Conservation (phyloP, 2,113 vertebrate genomes). For the Etheostoma cragini region DNA sequence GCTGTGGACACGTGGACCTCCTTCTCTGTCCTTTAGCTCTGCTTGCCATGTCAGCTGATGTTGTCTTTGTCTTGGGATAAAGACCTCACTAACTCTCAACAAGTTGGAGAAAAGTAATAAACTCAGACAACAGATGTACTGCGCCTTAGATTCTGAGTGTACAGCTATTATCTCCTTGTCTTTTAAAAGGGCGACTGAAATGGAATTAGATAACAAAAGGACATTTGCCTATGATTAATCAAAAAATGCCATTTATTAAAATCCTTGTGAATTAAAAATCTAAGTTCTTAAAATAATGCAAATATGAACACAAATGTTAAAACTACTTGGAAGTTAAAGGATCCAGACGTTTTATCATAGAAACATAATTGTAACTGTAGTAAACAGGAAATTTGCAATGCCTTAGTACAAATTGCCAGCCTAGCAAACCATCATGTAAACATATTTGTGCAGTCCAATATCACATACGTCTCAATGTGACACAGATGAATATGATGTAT, state of each 20-base stretch:
- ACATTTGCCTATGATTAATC: not conserved
- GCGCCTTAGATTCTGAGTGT: slow-evolving; percentile 44
- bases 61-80: slow-evolving; percentile 74
- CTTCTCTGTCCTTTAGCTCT: slow-evolving; percentile 50
- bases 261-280: not conserved
- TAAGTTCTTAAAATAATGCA: not conserved
- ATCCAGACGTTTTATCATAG: not conserved
- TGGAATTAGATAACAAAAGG: not conserved
- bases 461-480: not conserved
- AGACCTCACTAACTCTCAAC: slow-evolving; percentile 69
- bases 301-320: not conserved
- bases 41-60: slow-evolving; percentile 75
- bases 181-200: not conserved
- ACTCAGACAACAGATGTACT: slow-evolving; percentile 70
- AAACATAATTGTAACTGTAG: not conserved
- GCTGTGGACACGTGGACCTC: slow-evolving; percentile 76
- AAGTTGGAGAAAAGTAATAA: slow-evolving; percentile 66
- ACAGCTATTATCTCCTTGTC: slow-evolving; percentile 9
- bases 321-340: not conserved
- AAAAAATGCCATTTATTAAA: not conserved
- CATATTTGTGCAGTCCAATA: not conserved
- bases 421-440: not conserved
- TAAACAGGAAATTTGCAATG: not conserved
- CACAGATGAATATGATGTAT: not conserved
- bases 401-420: not conserved